Conservation (phyloP, 2,888 invertebrate genomes). For the Drosophila rellima region DNA sequence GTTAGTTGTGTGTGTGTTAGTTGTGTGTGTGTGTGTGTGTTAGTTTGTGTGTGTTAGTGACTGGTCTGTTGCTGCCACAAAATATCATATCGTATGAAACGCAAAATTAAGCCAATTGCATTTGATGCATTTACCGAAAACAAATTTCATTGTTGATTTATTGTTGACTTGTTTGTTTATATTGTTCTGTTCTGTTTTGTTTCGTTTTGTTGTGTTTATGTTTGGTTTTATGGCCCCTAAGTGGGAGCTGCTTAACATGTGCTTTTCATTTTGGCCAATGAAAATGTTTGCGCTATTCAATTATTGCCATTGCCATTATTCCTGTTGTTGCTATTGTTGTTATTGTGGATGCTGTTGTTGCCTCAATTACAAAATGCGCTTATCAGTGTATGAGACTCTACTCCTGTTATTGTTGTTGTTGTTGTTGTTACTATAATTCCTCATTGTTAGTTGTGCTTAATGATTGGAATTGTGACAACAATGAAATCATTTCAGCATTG, state of each 20-base stretch:
- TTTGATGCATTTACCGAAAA: conserved; percentile 68
- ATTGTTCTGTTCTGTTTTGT: conserved; percentile 30
- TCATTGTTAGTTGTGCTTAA: conserved; percentile 63
- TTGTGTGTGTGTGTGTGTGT: conserved; percentile 3
- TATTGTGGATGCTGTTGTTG: conserved; percentile 24
- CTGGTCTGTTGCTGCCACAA: conserved; percentile 40
- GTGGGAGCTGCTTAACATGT: conserved; percentile 20
- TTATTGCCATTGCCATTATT: conserved; percentile 26
- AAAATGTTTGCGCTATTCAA: conserved; percentile 54
- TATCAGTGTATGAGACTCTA: conserved; percentile 49
- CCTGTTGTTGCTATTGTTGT: conserved; percentile 23
- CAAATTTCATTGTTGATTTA: conserved; percentile 69
- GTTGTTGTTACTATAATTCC: conserved; percentile 29
- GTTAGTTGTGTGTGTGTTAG: conserved; percentile 14
- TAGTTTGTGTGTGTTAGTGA: conserved; percentile 13
- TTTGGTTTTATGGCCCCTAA: conserved; percentile 17
- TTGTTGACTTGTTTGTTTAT: conserved; percentile 54
- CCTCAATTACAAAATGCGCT: conserved; percentile 56
- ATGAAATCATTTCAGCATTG: conserved; percentile 62
- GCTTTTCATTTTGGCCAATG: conserved; percentile 56
- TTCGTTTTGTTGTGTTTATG: conserved; percentile 30
- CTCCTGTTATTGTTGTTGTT: background rate
- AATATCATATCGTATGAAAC: conserved; percentile 58
- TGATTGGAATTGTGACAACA: conserved; percentile 72
- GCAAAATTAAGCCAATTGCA: conserved; percentile 65